phyloP scores from a whole-genome alignment of 2,888 invertebrate genomes.

The Elgonia sp. region DNA sequence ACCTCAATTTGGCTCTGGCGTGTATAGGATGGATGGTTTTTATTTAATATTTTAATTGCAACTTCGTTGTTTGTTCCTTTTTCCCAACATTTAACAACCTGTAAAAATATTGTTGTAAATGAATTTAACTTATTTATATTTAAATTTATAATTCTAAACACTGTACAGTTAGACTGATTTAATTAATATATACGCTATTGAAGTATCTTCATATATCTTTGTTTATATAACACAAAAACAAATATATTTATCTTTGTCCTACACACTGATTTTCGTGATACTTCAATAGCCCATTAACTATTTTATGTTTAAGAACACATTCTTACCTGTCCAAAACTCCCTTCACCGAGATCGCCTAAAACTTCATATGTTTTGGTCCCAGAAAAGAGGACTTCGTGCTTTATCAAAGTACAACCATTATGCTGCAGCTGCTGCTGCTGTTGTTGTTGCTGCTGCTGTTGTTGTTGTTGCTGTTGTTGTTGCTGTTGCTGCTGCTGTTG shows the following conservation, averaged over 20 bases:
- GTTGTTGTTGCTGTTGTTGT: conserved; percentile 80
- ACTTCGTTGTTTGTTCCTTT: conserved; percentile 99
- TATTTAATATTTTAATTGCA: conserved; percentile 99
- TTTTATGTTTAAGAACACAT: neutral
- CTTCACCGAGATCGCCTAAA: conserved; percentile 99
- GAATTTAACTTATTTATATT: neutral
- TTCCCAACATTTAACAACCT: conserved; percentile 99
- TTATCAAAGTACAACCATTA: conserved; percentile 99
- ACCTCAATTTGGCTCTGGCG: conserved; percentile 99
- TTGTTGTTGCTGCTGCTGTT: conserved; percentile 91
- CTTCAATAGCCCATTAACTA: too few relatives aligned
- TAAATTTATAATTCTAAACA: too few relatives aligned
- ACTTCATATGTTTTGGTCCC: conserved; percentile 98
- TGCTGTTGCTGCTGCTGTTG: conserved; percentile 86
- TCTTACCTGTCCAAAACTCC: conserved; percentile 96
- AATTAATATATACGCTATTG: too few relatives aligned
- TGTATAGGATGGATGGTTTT: conserved; percentile 99
- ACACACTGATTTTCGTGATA: too few relatives aligned
- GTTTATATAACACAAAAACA: too few relatives aligned
- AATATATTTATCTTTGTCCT: too few relatives aligned
- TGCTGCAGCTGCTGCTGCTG: conserved; percentile 88
- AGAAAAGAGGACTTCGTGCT: conserved; percentile 95
- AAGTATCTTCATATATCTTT: too few relatives aligned
- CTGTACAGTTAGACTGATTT: too few relatives aligned
- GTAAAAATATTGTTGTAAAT: conserved; percentile 80